phyloP scores from a whole-genome alignment of 2,113 vertebrate genomes.

The Oenanthe melanoleuca region DNA sequence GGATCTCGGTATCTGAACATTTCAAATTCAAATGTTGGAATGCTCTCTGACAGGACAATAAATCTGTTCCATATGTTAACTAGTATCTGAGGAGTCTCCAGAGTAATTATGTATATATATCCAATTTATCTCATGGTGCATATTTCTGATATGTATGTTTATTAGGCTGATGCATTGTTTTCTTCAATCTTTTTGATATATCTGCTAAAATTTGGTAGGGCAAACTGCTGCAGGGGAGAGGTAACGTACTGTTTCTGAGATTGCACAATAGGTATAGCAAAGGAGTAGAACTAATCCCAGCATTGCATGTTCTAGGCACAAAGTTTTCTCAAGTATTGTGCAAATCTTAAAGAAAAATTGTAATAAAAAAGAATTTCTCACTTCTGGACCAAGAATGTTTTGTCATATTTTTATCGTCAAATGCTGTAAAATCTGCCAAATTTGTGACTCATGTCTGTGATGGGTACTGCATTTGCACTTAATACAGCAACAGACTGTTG shows the following conservation, averaged over 20 bases:
- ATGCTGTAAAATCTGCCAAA: not conserved
- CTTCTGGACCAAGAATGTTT: not conserved
- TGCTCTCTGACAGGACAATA: not conserved
- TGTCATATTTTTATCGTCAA: conserved; percentile 6
- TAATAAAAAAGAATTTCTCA: not conserved
- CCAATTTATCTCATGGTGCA: not conserved
- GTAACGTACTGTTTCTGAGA: not conserved
- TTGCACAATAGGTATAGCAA: not conserved
- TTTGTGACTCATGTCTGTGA: conserved; percentile 17
- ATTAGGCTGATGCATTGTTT: not conserved
- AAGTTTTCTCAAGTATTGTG: not conserved
- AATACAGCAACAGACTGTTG: conserved; percentile 22
- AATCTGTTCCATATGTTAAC: not conserved
- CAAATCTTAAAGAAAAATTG: not conserved
- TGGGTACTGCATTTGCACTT: conserved; percentile 22
- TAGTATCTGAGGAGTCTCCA: not conserved
- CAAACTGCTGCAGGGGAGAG: not conserved
- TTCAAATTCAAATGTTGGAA: not conserved
- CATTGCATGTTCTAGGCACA: not conserved
- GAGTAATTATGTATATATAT: not conserved
- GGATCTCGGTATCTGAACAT: not conserved
- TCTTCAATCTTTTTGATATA: not conserved
- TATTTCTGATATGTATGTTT: not conserved
- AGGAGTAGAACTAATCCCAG: not conserved
- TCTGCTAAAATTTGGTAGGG: not conserved